Conservation (phyloP, 2,797 vertebrate species). For the Carduelis carduelis region DNA sequence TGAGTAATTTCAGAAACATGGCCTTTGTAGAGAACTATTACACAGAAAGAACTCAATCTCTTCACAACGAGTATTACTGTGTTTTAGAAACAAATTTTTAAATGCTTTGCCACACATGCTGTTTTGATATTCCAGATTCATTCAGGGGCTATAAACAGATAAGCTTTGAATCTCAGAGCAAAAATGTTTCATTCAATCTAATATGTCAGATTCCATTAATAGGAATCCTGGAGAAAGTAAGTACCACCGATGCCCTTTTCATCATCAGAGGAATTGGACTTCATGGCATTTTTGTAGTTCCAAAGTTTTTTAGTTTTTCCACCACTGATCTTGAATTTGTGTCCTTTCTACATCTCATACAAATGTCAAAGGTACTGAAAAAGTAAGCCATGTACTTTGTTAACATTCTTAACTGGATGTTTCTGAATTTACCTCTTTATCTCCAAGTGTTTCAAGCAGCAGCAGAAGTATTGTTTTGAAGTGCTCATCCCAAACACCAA, state of each 20-base stretch:
- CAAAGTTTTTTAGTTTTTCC: not conserved
- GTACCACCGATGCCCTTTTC: not conserved
- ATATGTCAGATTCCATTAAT: rapidly evolving
- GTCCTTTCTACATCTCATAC: not conserved
- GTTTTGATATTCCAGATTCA: not conserved
- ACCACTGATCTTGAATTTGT: not conserved
- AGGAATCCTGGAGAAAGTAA: not conserved
- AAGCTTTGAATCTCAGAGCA: not conserved
- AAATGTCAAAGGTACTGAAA: not conserved
- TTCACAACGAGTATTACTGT: not conserved
- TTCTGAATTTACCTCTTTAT: conserved; percentile 86
- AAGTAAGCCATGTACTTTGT: not conserved
- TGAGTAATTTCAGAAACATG: not conserved
- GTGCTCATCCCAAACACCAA: conserved; percentile 96
- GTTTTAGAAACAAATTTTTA: not conserved
- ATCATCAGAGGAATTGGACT: not conserved
- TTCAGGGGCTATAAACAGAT: not conserved
- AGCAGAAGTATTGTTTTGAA: conserved; percentile 97
- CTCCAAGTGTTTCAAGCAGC: conserved; percentile 93
- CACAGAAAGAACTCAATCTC: not conserved
- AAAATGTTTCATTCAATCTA: not conserved
- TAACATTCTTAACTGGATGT: not conserved
- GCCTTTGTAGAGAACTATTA: not conserved
- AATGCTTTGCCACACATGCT: not conserved
- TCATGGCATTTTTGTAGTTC: not conserved